Conservation (phyloP, 1,140 invertebrate species). For the Uloborus diversus region DNA sequence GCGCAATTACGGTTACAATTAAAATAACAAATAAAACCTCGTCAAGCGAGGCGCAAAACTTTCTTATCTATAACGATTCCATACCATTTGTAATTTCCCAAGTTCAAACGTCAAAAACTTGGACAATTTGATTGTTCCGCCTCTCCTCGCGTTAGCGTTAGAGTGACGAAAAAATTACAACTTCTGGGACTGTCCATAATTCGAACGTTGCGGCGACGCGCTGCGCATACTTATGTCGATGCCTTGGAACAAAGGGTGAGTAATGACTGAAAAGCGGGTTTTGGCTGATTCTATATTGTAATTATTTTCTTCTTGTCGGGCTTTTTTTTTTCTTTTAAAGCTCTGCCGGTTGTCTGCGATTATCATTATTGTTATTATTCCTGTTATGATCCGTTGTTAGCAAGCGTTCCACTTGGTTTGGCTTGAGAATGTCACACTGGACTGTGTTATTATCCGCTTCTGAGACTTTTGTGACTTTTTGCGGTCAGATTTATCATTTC, state of each 20-base stretch:
- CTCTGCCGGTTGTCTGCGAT: not conserved
- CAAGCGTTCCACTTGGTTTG: constrained; percentile 20
- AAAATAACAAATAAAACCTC: too few relatives aligned
- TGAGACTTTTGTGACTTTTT: not conserved
- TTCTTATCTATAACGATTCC: not conserved
- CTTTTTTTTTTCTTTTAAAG: too few relatives aligned
- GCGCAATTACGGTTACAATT: too few relatives aligned
- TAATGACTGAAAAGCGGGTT: constrained; percentile 49
- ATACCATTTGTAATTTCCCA: constrained; percentile 14
- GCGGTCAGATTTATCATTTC: constrained; percentile 20
- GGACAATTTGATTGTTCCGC: constrained; percentile 43
- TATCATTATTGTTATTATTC: constrained; percentile 46
- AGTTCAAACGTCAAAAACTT: constrained; percentile 17
- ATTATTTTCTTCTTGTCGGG: constrained; percentile 29
- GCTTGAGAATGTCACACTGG: constrained; percentile 9
- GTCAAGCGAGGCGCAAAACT: too few relatives aligned
- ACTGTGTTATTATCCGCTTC: constrained; percentile 24
- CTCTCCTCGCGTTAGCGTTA: not conserved
- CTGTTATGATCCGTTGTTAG: constrained; percentile 29
- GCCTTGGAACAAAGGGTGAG: constrained; percentile 17
- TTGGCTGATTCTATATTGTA: constrained; percentile 26
- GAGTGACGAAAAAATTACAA: constrained; percentile 48
- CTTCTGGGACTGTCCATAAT: constrained; percentile 23
- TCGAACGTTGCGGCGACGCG: not conserved
- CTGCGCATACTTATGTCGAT: constrained; percentile 17